These are phyloP conservation scores for Drosophila athabasca DNA, from an alignment of 1,140 invertebrate species.

Conservation along the genomic window DNA sequence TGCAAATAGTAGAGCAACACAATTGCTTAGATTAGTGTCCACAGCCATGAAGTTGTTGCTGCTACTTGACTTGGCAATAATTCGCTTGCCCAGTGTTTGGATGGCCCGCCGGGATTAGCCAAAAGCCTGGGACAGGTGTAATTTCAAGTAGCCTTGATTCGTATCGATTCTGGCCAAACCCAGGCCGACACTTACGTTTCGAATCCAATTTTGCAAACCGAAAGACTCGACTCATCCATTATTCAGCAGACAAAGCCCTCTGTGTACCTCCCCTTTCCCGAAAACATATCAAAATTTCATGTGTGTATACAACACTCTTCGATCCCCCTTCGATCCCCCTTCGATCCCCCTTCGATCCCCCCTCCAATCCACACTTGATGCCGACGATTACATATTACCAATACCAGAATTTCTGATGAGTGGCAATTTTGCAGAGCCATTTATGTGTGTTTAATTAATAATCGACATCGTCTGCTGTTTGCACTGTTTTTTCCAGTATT, in stretches of 20 bases:
- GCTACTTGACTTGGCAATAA: slow-evolving; percentile 39
- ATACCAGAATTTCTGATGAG: slow-evolving; percentile 33
- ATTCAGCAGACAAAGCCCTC: slow-evolving; percentile 34
- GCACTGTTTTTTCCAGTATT: slow-evolving; percentile 8
- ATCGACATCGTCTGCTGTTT: slow-evolving; percentile 11
- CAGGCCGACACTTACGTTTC: slow-evolving; percentile 29
- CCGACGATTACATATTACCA: slow-evolving; percentile 40
- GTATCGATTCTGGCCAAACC: slow-evolving; percentile 37
- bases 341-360: too few species aligned
- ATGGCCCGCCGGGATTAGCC: slow-evolving; percentile 43
- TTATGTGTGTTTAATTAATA: slow-evolving; percentile 59
- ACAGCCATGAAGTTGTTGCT: slow-evolving; percentile 27
- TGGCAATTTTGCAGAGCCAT: slow-evolving; percentile 43
- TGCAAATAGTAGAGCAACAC: slow-evolving; percentile 55
- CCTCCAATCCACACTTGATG: slow-evolving; percentile 13
- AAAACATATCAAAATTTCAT: slow-evolving; percentile 49
- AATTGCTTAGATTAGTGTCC: slow-evolving; percentile 68
- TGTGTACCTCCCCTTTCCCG: slow-evolving; percentile 8
- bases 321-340: slow-evolving; percentile 5
- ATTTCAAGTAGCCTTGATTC: slow-evolving; percentile 51
- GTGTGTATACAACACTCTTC: slow-evolving; percentile 34
- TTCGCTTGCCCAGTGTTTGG: slow-evolving; percentile 4
- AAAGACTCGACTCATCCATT: slow-evolving; percentile 49
- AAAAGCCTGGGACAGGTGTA: slow-evolving; percentile 47
- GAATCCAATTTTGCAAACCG: slow-evolving; percentile 43